Evolutionary conservation across 2,113 vertebrate genomes (phyloP).

Genomic region (rabbit (Oryctolagus cuniculus)): DNA sequence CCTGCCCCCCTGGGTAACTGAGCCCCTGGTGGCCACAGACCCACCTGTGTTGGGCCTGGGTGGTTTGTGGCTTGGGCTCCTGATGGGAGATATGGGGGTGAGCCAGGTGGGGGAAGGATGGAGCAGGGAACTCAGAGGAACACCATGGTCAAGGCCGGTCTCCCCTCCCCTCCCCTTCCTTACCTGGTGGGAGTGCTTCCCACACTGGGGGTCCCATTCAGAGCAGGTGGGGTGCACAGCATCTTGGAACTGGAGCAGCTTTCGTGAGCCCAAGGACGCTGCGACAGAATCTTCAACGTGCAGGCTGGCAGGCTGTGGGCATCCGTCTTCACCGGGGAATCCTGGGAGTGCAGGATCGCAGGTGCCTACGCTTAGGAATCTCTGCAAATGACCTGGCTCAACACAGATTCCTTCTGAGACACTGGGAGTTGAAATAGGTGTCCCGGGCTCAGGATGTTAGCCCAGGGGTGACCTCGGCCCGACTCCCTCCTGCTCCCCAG

Average conservation of each 20-base stretch:
- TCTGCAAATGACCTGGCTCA: not conserved
- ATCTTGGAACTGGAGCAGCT: slow-evolving; percentile 9
- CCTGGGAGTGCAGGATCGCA: not conserved
- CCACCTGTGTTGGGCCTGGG: not conserved
- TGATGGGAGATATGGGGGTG: not conserved
- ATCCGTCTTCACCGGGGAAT: not conserved
- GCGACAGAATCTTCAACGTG: slow-evolving; percentile 44
- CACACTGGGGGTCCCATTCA: not conserved
- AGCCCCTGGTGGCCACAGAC: not conserved
- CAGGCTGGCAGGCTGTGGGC: slow-evolving; percentile 15
- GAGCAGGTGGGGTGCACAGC: not conserved
- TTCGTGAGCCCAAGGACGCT: not conserved
- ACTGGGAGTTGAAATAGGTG: not conserved
- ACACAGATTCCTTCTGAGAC: not conserved
- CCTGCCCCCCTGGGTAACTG: not conserved
- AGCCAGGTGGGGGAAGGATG: not conserved
- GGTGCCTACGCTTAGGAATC: not conserved
- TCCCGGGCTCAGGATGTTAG: not conserved
- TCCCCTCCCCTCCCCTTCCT: not conserved
- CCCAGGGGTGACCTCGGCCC: not conserved
- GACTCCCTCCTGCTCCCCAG: not conserved
- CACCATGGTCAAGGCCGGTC: not conserved
- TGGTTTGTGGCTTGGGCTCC: not conserved
- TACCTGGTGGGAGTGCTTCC: not conserved
- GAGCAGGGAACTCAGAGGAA: not conserved